These are phyloP conservation scores for Gonatopus flavifemur DNA, from an alignment of 1,140 invertebrate genomes.

Conservation along the genomic window DNA sequence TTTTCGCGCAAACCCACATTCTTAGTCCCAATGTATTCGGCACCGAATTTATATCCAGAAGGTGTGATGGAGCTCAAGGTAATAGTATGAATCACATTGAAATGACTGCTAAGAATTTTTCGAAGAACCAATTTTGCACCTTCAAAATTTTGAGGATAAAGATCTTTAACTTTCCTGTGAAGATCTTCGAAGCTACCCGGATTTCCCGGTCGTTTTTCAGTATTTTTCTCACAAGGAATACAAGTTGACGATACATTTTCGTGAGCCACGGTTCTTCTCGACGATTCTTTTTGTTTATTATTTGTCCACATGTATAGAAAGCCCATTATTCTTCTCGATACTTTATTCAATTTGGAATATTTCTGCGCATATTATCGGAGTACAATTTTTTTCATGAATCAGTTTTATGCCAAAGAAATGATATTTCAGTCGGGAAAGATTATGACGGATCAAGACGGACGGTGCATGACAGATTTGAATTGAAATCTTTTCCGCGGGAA, in stretches of 20 bases:
- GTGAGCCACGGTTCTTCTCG: background rate
- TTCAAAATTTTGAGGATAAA: conserved; percentile 79
- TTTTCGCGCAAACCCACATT: conserved; percentile 61
- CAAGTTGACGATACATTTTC: too few species aligned
- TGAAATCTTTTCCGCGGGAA: too few species aligned
- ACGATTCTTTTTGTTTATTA: background rate
- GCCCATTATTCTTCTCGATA: too few species aligned
- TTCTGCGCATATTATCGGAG: too few species aligned
- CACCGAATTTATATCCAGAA: conserved; percentile 78
- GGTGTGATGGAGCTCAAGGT: conserved; percentile 66
- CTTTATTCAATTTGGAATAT: too few species aligned
- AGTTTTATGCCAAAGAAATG: too few species aligned
- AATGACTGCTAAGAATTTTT: conserved; percentile 76
- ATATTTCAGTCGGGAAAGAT: too few species aligned
- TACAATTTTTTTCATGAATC: too few species aligned
- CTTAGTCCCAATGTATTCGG: conserved; percentile 74
- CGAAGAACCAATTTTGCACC: conserved; percentile 74
- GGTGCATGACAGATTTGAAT: too few species aligned
- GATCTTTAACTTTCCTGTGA: conserved; percentile 55
- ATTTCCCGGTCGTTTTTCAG: conserved; percentile 41
- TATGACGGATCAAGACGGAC: too few species aligned
- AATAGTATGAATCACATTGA: conserved; percentile 72
- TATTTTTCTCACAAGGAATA: conserved; percentile 9
- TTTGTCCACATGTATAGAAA: background rate
- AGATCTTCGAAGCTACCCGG: conserved; percentile 51